These are phyloP conservation scores for Corticium candelabrum DNA, from an alignment of 37 sponge, comb jelly and placozoan genomes.

Conservation along the genomic window DNA sequence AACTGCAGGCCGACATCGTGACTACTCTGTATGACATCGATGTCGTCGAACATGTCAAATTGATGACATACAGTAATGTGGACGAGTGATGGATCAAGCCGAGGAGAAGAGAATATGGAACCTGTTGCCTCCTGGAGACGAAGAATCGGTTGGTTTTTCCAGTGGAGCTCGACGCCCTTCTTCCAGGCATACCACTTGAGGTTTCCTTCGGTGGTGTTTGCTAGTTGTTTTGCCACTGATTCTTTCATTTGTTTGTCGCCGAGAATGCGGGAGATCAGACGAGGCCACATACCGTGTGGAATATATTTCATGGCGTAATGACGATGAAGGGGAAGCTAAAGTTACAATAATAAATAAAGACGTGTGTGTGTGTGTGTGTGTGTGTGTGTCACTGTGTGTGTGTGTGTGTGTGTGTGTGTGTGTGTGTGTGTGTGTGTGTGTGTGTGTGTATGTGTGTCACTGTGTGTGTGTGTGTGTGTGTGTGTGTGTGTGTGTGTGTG, in stretches of 20 bases:
- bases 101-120: neutral
- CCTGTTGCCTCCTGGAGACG: neutral
- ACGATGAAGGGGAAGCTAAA: conserved; percentile 5
- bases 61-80: no score
- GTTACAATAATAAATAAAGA: neutral
- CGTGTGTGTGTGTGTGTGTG: no score
- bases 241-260: neutral
- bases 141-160: neutral
- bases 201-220: no score
- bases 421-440: no score
- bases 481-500: no score
- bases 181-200: neutral
- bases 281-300: conserved; percentile 78
- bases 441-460: no score
- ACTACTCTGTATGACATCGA: neutral
- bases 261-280: conserved; percentile 67
- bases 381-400: no score
- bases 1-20: neutral
- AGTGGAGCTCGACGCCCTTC: neutral
- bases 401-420: no score
- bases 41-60: neutral
- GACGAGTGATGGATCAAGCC: neutral
- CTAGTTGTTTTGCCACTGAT: neutral
- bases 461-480: no score
- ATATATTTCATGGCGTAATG: conserved; percentile 33